Evolutionary conservation across 2,113 vertebrate species (phyloP).

Genomic region (Nesoenas mayeri): DNA sequence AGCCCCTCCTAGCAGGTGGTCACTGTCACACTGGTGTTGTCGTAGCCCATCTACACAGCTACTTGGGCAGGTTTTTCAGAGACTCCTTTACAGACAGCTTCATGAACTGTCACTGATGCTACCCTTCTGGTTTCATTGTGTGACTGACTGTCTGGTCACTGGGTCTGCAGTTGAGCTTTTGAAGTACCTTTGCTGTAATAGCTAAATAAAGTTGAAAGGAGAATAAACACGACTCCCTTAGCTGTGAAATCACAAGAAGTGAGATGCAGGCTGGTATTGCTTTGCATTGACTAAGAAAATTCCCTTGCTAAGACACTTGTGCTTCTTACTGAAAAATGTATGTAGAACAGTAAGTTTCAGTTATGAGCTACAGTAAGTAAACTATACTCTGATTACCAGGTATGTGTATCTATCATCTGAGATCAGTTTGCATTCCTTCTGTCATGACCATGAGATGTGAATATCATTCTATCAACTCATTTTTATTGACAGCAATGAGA

Average conservation of each 20-base stretch:
- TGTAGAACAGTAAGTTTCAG: neutral
- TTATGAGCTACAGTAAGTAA: neutral
- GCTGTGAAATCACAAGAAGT: neutral
- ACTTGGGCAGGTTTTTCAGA: neutral
- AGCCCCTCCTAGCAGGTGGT: neutral
- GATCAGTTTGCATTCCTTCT: neutral
- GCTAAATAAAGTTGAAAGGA: neutral
- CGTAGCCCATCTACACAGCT: neutral
- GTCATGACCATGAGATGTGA: neutral
- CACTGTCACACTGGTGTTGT: neutral
- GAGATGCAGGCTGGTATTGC: neutral
- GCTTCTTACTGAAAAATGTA: neutral
- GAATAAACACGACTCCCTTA: neutral
- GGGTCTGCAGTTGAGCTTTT: neutral
- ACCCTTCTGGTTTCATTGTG: neutral
- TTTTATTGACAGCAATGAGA: neutral
- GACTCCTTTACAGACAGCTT: neutral
- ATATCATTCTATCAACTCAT: neutral
- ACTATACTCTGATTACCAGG: neutral
- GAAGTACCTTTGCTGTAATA: neutral
- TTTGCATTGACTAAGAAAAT: neutral
- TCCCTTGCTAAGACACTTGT: neutral
- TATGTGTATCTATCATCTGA: accelerated
- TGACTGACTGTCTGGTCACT: neutral
- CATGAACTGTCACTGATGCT: neutral